Conservation (phyloP, 2,113 vertebrate genomes). For the Mirza zaza region DNA sequence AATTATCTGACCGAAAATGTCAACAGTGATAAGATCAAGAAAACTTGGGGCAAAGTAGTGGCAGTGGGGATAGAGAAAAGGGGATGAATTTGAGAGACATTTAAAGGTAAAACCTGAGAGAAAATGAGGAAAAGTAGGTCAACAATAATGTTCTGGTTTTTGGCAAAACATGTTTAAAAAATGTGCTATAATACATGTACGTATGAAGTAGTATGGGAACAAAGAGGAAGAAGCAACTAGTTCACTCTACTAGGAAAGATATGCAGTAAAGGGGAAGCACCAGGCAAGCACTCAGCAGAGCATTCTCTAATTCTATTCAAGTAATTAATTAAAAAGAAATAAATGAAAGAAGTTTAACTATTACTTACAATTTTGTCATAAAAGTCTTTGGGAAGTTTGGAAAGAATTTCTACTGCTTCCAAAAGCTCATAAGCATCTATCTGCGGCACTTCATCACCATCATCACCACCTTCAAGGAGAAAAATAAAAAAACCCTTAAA, state of each 20-base stretch:
- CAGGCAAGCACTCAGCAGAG: not conserved
- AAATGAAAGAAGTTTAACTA: constrained; percentile 3
- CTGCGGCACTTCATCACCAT: constrained; percentile 85
- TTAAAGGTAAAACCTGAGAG: constrained; percentile 25
- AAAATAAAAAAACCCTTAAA: constrained; percentile 46
- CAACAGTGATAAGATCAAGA: not conserved
- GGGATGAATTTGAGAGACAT: not conserved
- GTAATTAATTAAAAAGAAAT: constrained; percentile 41
- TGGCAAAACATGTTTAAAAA: not conserved
- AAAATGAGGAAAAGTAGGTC: constrained; percentile 1
- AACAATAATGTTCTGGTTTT: not conserved
- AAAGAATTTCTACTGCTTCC: constrained; percentile 96
- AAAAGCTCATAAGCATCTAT: constrained; percentile 97
- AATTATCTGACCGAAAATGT: not conserved
- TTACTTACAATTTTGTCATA: constrained; percentile 97
- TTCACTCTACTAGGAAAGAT: not conserved
- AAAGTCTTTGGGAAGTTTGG: constrained; percentile 98
- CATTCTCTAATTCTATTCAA: constrained; percentile 16
- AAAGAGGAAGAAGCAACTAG: constrained; percentile 19
- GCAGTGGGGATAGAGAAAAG: not conserved
- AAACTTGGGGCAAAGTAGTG: not conserved
- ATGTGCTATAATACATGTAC: not conserved
- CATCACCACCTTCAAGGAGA: constrained; percentile 86
- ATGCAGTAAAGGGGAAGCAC: fast-evolving
- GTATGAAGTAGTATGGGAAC: not conserved